Evolutionary conservation across 2,888 invertebrate genomes (phyloP).

Genomic region (Eurytoma californica): DNA sequence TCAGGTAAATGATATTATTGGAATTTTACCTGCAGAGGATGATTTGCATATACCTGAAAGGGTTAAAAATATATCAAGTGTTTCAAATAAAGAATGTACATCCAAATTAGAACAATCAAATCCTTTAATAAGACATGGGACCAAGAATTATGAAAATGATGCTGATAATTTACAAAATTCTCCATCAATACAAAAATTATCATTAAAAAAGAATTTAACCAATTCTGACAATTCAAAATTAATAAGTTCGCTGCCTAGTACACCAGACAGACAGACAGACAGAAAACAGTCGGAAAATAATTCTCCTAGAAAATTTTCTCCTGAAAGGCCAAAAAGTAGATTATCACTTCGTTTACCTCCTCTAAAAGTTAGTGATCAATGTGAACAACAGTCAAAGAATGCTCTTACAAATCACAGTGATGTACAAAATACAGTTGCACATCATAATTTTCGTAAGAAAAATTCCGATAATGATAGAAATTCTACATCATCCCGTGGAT

Average conservation of each 20-base stretch:
- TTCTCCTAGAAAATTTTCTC: not conserved
- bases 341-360: slow-evolving; percentile 30
- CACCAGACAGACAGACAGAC: slow-evolving; percentile 8
- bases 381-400: slow-evolving; percentile 1
- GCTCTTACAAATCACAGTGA: not conserved
- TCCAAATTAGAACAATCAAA: slow-evolving; percentile 19
- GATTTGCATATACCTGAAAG: slow-evolving; percentile 34
- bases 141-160: slow-evolving; percentile 15
- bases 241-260: not conserved
- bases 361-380: slow-evolving; percentile 1
- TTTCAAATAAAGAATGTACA: slow-evolving; percentile 2
- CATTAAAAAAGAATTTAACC: slow-evolving; percentile 29
- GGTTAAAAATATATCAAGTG: slow-evolving; percentile 13
- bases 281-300: not conserved
- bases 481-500: not conserved
- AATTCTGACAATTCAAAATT: slow-evolving; percentile 6
- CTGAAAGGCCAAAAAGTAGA: slow-evolving; percentile 47
- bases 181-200: slow-evolving; percentile 29
- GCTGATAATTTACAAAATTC: not conserved
- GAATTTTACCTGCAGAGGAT: slow-evolving; percentile 16
- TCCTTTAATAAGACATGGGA: slow-evolving; percentile 12
- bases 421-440: not conserved
- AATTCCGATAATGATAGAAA: not conserved
- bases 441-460: not conserved
- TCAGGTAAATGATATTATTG: slow-evolving; percentile 60